Percentiles rank a stretch among this genome's conserved stretches.
phyloP scores from a whole-genome alignment of 2,888 invertebrate genomes.

The Linnaemya tessellans region DNA sequence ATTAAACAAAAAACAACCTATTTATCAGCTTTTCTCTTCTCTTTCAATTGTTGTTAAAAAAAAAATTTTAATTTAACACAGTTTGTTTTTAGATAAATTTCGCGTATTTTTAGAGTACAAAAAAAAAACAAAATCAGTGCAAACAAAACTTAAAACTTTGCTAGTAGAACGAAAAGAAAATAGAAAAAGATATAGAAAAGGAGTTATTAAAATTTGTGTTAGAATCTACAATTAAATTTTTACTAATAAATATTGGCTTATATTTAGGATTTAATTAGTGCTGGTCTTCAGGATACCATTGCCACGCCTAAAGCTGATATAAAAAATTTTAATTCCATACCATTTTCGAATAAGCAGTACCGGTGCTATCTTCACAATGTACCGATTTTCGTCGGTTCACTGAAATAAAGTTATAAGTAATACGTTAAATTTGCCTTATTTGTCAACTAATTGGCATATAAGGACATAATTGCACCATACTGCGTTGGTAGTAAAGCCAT shows the following conservation, averaged over 20 bases:
- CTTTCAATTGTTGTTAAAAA: background rate
- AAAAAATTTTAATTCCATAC: too few species aligned
- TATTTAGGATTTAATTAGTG: background rate
- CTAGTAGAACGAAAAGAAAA: background rate
- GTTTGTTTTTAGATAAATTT: constrained; percentile 1
- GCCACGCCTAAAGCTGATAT: background rate
- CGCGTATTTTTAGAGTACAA: background rate
- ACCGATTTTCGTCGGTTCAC: too few species aligned
- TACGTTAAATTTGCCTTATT: too few species aligned
- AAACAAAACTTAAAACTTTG: constrained; percentile 44
- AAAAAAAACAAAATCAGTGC: background rate
- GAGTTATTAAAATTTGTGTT: background rate
- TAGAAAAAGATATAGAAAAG: constrained; percentile 1
- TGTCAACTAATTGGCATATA: too few species aligned
- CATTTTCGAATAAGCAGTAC: too few species aligned
- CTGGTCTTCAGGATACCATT: background rate
- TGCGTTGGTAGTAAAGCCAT: too few species aligned
- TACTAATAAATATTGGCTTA: background rate
- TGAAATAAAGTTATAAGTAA: too few species aligned
- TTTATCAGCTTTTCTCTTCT: constrained; percentile 2
- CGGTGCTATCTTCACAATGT: too few species aligned
- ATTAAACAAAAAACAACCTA: constrained; percentile 61
- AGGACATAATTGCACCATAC: too few species aligned
- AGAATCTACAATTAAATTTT: background rate
- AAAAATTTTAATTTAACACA: background rate